Base-by-base conservation (phyloP, 2,888 invertebrate genomes). In the Nematopogon swammerdamellus region DNA sequence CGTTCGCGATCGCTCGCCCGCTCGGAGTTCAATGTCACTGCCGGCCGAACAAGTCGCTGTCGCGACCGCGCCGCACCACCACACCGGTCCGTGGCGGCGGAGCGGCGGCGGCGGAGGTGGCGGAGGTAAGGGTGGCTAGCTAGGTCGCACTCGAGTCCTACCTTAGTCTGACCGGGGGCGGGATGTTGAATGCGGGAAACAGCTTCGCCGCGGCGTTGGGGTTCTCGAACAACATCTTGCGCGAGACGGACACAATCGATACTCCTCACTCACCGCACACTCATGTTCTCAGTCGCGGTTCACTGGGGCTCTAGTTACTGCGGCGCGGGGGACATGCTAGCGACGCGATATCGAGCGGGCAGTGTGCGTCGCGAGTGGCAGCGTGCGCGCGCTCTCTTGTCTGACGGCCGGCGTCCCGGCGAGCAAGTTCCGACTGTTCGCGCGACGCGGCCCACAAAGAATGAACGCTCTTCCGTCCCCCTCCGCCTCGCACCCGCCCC, bases 181-280 rank as follows among this genome's bases (percentile, higher is more conserved):
- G 87, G 67, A 87, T 85, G 72, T 83, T 85, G 72, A 87, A 88
- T 61, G 79, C 77, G 60, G 86, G 84, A 70, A 82, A 85, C 69
- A 85, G 82, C 74, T 87, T 81, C 72, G 87, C 86, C 36, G 74
- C 70, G 59, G 74, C 72, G 65, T 84, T 83, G 65, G 86, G 86
- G 80, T 83, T 87, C 74, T 88, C 88, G 71, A 87, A 88, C 72
- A 88, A 77, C 87, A 87, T 87, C 69, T 71, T 70, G 65, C 65
- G 64, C 68, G 65, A 46, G 17, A 19, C 17, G 20, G 18, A 46
- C 46, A 46, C 19, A 46, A 46, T 20, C 19, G 20, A 46, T 20
- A 20, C 46, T 8, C 17, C 46, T 19, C 17, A 46, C 19, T 17
- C 17, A 20, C 19, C 19, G 20, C 46, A 46, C 19, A 19, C 25